Evolutionary conservation across 1,140 invertebrate species (phyloP).

Genomic region (Bombus confusus): DNA sequence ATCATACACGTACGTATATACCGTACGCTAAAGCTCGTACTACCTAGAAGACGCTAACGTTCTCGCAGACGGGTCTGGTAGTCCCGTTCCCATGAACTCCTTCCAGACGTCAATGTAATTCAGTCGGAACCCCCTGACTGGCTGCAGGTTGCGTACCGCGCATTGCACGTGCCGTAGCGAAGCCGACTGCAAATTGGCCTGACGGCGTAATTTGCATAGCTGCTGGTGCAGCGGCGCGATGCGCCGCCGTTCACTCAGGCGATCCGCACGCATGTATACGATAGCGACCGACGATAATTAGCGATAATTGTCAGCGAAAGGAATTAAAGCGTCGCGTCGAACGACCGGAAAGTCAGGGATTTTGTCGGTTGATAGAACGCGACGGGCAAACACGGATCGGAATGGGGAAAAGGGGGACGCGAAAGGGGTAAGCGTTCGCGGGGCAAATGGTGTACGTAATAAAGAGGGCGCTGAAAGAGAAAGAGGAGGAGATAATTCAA

Average conservation of each 20-base stretch:
- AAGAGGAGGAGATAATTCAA: neutral
- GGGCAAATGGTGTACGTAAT: neutral
- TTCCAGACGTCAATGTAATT: constrained; percentile 23
- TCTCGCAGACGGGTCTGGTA: neutral
- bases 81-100: constrained; percentile 29
- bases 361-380: neutral
- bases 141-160: constrained; percentile 18
- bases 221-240: constrained; percentile 47
- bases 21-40: neutral
- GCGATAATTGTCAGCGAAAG: constrained; percentile 44
- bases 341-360: constrained; percentile 14
- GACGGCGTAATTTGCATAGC: constrained; percentile 56
- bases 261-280: neutral
- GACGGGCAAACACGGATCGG: too few relatives aligned
- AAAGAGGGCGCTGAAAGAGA: neutral
- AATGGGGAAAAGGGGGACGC: neutral
- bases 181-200: constrained; percentile 53
- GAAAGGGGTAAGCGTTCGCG: neutral
- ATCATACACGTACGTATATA: too few relatives aligned
- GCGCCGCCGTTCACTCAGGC: constrained; percentile 34
- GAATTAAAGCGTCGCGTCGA: constrained; percentile 38
- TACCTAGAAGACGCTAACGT: neutral
- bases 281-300: constrained; percentile 53
- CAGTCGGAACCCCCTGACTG: constrained; percentile 15
- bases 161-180: constrained; percentile 37